Conservation (phyloP, 2,113 vertebrate genomes). For the Pristiophorus japonicus region DNA sequence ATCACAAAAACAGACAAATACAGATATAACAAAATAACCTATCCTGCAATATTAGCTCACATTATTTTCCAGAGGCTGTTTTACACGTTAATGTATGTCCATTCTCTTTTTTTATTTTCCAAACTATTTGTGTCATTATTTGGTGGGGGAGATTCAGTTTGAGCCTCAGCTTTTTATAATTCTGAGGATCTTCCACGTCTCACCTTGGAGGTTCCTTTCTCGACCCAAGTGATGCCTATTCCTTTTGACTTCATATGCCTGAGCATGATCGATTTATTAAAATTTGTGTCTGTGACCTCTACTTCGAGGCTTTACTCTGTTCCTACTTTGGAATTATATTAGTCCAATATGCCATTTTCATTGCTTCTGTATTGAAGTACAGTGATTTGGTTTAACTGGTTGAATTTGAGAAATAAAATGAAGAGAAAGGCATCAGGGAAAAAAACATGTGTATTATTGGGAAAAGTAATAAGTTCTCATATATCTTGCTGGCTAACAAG, state of each 20-base stretch:
- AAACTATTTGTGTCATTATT: background rate
- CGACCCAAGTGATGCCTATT: background rate
- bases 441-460: background rate
- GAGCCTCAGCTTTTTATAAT: background rate
- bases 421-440: background rate
- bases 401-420: conserved; percentile 2
- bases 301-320: background rate
- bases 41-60: background rate
- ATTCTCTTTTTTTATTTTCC: background rate
- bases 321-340: background rate
- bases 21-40: background rate
- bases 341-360: background rate
- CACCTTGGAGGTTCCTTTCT: background rate
- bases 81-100: background rate
- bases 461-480: background rate
- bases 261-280: background rate
- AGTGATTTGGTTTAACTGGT: background rate
- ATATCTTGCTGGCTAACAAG: background rate
- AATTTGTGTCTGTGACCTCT: background rate
- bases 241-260: background rate
- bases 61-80: background rate
- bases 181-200: background rate
- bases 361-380: background rate
- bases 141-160: background rate
- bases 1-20: background rate